Conservation (phyloP, 2,888 invertebrate species). For the Erynnis tages region DNA sequence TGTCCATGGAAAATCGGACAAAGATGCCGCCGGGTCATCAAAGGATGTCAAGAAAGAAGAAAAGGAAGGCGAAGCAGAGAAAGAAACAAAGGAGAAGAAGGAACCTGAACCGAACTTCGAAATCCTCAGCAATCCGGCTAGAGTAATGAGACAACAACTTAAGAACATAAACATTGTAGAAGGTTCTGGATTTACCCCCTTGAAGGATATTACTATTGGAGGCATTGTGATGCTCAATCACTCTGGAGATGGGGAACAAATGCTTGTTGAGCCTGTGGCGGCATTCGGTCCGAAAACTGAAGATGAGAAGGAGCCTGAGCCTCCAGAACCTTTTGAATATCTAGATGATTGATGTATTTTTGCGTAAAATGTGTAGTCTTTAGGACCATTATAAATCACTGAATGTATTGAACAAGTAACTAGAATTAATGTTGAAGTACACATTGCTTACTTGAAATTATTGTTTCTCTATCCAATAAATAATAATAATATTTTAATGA, state of each 20-base stretch:
- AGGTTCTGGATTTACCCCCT: constrained; percentile 88
- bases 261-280: constrained; percentile 95
- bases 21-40: constrained; percentile 58
- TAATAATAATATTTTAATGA: constrained; percentile 23
- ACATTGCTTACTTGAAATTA: constrained; percentile 54
- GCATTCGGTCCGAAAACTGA: constrained; percentile 95
- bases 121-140: constrained; percentile 95
- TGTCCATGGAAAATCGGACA: constrained; percentile 75
- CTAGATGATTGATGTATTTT: constrained; percentile 86
- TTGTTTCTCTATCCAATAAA: constrained; percentile 46
- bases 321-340: constrained; percentile 98
- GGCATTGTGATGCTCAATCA: constrained; percentile 98
- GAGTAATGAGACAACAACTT: constrained; percentile 95
- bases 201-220: constrained; percentile 96
- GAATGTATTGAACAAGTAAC: constrained; percentile 54
- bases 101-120: constrained; percentile 97
- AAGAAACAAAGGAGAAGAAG: constrained; percentile 81
- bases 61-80: constrained; percentile 66
- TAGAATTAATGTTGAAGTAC: constrained; percentile 58
- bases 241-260: constrained; percentile 89
- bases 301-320: constrained; percentile 97
- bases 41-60: constrained; percentile 78
- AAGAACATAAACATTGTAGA: constrained; percentile 90
- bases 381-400: constrained; percentile 48
- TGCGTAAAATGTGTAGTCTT: constrained; percentile 38